Percentiles rank a stretch among this genome's conserved stretches.
Evolutionary conservation across 2,888 invertebrate genomes (phyloP).

Genomic region (Tenthredo scrophulariae): DNA sequence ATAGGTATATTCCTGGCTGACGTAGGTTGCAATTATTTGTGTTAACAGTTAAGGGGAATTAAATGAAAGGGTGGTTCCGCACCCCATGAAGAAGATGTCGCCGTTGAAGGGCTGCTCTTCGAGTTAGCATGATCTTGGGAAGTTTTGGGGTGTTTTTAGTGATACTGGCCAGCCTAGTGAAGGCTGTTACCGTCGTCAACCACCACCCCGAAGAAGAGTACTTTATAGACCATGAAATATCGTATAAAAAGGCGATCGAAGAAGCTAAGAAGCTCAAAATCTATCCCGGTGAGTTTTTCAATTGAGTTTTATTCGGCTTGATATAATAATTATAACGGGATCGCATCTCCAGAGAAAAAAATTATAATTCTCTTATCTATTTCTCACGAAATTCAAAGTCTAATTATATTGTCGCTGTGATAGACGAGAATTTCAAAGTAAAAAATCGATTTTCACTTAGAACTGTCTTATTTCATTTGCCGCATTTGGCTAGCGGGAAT

Average conservation of each 20-base stretch:
- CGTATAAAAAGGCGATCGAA: constrained; percentile 81
- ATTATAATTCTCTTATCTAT: constrained; percentile 12
- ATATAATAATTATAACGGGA: no score
- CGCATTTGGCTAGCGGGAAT: constrained; percentile 60
- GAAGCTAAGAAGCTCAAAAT: constrained; percentile 79
- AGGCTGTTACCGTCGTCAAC: constrained; percentile 71
- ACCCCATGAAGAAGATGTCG: constrained; percentile 59
- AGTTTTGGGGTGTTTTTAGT: constrained; percentile 28
- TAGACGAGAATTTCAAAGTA: not conserved
- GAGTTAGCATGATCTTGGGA: constrained; percentile 44
- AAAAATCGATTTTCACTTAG: not conserved
- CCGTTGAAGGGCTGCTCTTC: constrained; percentile 58
- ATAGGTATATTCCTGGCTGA: not conserved
- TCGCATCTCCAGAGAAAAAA: not conserved
- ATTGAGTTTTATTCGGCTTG: not conserved
- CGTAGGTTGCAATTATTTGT: not conserved
- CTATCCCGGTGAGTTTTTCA: constrained; percentile 75
- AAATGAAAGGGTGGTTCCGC: constrained; percentile 7
- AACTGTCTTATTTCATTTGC: constrained; percentile 21
- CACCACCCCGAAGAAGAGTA: constrained; percentile 80
- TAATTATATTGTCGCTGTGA: not conserved
- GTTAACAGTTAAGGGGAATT: not conserved
- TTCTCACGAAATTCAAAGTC: not conserved
- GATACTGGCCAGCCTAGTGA: constrained; percentile 65
- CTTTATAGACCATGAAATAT: constrained; percentile 83